A percentile compares a stretch with the other conserved stretches of the same genome.
Conservation (phyloP, 2,888 invertebrate genomes). For the Nymphalis c-album region DNA sequence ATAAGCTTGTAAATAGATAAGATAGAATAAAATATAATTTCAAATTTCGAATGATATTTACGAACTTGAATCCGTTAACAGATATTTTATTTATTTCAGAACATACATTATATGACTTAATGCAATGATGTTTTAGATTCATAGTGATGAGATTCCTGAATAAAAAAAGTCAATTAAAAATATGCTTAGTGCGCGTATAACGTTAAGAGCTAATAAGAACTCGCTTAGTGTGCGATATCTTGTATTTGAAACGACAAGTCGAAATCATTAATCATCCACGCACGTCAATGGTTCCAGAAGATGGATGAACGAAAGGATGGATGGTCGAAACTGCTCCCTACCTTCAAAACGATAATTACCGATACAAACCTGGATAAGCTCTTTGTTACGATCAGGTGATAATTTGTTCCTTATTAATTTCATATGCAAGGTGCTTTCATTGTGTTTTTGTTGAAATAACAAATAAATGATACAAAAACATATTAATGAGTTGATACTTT, state of each 20-base stretch:
- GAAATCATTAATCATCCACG: constrained; percentile 55
- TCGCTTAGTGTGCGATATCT: constrained; percentile 9
- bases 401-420: constrained; percentile 45
- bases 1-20: too few species aligned
- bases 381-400: constrained; percentile 47
- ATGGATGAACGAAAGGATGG: constrained; percentile 44
- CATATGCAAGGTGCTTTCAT: constrained; percentile 31
- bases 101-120: too few species aligned
- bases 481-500: background rate
- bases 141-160: too few species aligned
- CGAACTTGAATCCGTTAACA: too few species aligned
- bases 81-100: too few species aligned
- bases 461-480: constrained; percentile 19
- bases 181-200: background rate
- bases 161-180: too few species aligned
- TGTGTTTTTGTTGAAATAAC: constrained; percentile 27
- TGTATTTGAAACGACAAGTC: constrained; percentile 52
- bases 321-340: constrained; percentile 42
- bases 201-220: background rate
- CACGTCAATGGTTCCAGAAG: constrained; percentile 49
- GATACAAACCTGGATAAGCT: constrained; percentile 38
- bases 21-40: too few species aligned
- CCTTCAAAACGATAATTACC: constrained; percentile 45
- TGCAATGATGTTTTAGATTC: too few species aligned
- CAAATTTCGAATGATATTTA: too few species aligned